Conservation (phyloP, 2,888 invertebrate genomes). For the Lycaena phlaeas region DNA sequence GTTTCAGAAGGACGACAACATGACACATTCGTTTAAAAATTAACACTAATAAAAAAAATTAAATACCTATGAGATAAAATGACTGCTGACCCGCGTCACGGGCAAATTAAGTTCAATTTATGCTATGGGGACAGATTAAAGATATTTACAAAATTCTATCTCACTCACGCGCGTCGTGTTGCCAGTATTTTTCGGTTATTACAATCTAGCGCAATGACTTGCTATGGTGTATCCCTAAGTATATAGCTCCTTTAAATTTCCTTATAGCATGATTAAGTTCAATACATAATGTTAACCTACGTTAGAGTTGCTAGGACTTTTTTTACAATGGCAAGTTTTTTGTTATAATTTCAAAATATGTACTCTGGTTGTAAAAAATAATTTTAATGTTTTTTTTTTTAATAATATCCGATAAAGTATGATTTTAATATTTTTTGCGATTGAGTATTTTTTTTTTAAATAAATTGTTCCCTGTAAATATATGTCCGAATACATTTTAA, state of each 20-base stretch:
- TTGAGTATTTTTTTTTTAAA: too few relatives aligned
- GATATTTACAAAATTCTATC: constrained; percentile 68
- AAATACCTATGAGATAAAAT: constrained; percentile 73
- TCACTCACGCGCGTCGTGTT: constrained; percentile 45
- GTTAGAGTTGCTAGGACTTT: background rate
- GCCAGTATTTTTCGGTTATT: constrained; percentile 27
- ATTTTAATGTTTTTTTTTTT: background rate
- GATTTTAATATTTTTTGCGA: too few relatives aligned
- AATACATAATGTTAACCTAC: constrained; percentile 1
- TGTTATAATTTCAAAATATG: background rate
- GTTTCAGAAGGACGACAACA: constrained; percentile 43
- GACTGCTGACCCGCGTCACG: constrained; percentile 55
- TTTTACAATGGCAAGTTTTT: background rate
- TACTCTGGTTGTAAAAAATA: background rate
- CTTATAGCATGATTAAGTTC: background rate
- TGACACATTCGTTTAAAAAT: constrained; percentile 61
- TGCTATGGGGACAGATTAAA: constrained; percentile 58
- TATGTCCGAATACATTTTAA: too few relatives aligned
- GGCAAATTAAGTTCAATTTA: constrained; percentile 62
- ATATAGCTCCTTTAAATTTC: background rate
- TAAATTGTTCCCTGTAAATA: too few relatives aligned
- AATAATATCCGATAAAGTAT: too few relatives aligned
- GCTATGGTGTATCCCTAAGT: constrained; percentile 2
- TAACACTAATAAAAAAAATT: constrained; percentile 61
- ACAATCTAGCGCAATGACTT: constrained; percentile 1